These are phyloP conservation scores for Hepsetus odoe DNA, from an alignment of 2,113 vertebrate species.

Conservation along the genomic window DNA sequence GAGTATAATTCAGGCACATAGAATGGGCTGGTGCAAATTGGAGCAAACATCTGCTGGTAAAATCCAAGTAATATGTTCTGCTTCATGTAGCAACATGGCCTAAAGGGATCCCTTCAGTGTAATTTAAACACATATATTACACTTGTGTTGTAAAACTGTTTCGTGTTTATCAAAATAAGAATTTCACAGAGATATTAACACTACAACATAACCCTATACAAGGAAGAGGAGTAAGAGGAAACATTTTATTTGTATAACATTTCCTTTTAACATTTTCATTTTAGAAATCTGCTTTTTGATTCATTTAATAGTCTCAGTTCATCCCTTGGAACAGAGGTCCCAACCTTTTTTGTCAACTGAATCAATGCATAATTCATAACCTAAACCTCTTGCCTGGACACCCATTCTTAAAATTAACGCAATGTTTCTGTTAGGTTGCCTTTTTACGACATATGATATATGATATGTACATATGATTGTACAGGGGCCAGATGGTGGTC, in stretches of 20 bases:
- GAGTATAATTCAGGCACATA: slow-evolving; percentile 5
- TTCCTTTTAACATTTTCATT: too few relatives aligned
- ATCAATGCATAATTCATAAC: too few relatives aligned
- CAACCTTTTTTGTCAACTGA: too few relatives aligned
- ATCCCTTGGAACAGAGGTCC: too few relatives aligned
- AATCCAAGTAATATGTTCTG: slow-evolving; percentile 15
- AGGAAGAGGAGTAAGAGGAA: neutral
- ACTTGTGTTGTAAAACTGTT: neutral
- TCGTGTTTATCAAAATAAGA: neutral
- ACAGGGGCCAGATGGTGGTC: too few relatives aligned
- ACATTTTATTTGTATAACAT: too few relatives aligned
- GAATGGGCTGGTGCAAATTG: slow-evolving; percentile 18
- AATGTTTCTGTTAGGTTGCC: too few relatives aligned
- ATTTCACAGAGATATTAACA: neutral
- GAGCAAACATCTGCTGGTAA: slow-evolving; percentile 28
- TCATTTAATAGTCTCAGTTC: neutral
- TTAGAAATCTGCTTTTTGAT: too few relatives aligned
- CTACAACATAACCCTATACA: neutral
- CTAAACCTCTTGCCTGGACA: too few relatives aligned
- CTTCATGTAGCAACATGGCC: slow-evolving; percentile 17
- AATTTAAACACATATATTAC: slow-evolving; percentile 4
- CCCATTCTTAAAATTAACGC: too few relatives aligned
- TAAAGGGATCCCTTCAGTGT: slow-evolving; percentile 23
- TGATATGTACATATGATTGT: too few relatives aligned
- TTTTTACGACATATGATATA: too few relatives aligned